These are phyloP conservation scores for Athene cunicularia DNA, from an alignment of 2,113 vertebrate genomes.

Conservation along the genomic window DNA sequence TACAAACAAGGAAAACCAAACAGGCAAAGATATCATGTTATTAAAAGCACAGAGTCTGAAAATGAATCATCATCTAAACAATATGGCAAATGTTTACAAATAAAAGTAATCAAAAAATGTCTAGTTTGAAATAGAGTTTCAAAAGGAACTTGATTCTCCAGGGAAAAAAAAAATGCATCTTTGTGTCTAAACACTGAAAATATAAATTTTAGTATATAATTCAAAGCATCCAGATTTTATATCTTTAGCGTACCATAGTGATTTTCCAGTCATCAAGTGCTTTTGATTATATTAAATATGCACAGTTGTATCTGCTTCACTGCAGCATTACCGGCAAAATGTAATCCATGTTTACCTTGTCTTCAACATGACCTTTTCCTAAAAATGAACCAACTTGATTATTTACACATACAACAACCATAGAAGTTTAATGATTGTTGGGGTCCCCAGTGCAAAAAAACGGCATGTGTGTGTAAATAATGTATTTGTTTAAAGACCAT, in stretches of 20 bases:
- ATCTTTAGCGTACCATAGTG: not conserved
- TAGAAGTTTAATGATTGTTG: not conserved
- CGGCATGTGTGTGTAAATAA: accelerated
- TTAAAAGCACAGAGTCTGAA: not conserved
- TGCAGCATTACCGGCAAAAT: not conserved
- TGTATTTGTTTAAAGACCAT: not conserved
- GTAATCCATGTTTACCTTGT: not conserved
- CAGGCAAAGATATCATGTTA: not conserved
- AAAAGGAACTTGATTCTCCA: not conserved
- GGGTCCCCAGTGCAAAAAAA: not conserved
- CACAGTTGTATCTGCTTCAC: not conserved
- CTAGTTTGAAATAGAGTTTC: not conserved
- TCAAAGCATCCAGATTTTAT: not conserved
- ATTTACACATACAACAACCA: not conserved
- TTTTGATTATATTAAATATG: not conserved
- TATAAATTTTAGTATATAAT: not conserved
- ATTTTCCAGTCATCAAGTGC: not conserved
- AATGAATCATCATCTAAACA: not conserved
- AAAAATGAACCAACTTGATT: not conserved
- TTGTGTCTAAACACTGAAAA: not conserved
- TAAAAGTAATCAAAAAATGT: not conserved
- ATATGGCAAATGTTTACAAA: not conserved
- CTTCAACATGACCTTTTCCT: not conserved
- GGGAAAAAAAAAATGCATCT: not conserved
- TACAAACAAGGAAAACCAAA: not conserved